phyloP scores from a whole-genome alignment of 2,797 vertebrate genomes.

The Sebastes diploproa region DNA sequence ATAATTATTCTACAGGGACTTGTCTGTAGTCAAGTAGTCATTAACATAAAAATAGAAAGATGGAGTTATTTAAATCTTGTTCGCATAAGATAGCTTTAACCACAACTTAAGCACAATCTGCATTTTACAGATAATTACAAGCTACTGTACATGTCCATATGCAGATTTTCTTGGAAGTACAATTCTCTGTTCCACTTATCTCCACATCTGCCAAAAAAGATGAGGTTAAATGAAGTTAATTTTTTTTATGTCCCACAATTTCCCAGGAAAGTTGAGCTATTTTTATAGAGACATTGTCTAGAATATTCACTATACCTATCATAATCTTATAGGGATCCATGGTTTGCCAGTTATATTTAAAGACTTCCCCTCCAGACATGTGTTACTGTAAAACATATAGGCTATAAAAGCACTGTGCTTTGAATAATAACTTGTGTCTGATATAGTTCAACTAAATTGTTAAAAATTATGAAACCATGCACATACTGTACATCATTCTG shows the following conservation, averaged over 20 bases:
- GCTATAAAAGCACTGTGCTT: neutral
- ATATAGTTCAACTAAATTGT: neutral
- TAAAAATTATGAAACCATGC: neutral
- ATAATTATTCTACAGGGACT: neutral
- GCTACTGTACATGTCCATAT: neutral
- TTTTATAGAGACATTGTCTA: neutral
- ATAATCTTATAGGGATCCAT: neutral
- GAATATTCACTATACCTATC: neutral
- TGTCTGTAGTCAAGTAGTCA: neutral
- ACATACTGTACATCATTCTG: neutral
- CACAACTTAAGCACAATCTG: neutral
- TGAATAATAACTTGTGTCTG: neutral
- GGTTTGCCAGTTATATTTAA: neutral
- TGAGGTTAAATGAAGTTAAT: neutral
- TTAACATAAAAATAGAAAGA: conserved; percentile 1
- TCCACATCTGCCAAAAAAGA: neutral
- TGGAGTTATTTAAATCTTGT: neutral
- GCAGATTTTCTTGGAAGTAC: neutral
- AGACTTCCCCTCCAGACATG: neutral
- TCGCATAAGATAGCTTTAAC: neutral
- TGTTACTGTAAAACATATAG: neutral
- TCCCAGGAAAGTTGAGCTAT: neutral
- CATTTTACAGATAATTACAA: neutral
- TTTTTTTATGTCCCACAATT: neutral
- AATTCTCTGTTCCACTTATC: neutral